Base-by-base conservation (phyloP, 2,113 vertebrate genomes). In the Gadus chalcogrammus region DNA sequence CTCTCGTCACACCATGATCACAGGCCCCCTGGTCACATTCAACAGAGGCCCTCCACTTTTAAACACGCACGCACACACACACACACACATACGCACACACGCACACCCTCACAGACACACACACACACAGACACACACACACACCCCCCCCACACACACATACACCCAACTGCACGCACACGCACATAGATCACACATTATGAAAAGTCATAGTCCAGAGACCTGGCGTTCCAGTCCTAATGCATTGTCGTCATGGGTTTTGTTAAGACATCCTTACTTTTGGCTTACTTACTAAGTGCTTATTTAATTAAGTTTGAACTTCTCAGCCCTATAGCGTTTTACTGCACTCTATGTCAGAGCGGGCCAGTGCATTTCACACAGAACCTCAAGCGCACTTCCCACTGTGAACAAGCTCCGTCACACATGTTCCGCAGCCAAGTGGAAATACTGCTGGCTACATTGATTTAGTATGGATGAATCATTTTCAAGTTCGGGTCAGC, bases 251-350 rank as follows among this genome's bases (percentile, higher is more conserved):
- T 86, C 75, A 70, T 65, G 56, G 61, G 60, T 77, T 82, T 75
- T 42, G 5, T 74, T 76, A 15, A 65, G 67, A 69, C 55, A 72
- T 85, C 81, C 85, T 79, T 81, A 72, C 38, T 76, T 65, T 79
- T 81, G 88, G 84, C 76, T n/a, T n/a, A n/a, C n/a, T n/a, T n/a
- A n/a, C n/a, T n/a, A 85, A 71, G 69, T 48, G 62, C 69, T 65
- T 82, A 82, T 74, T 84, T 85, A 74, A 82, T 87, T 79, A 83
- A 22, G 75, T 82, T 84, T 68, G 72, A 79, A 82, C 80, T 74
- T 79, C 87, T 79, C 87, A 85, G 74, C 87, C 85, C 85, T 87
- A 48, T 48, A 48, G 42, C 42, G 67, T 86, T 87, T 80, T 69
- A 80, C 67, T 78, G 72, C 27, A 52, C 62, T 74, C 68, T 55